Percentiles rank a stretch among this genome's conserved stretches.
Evolutionary conservation across 2,888 invertebrate species (phyloP).

Genomic region (Lapara coniferarum): DNA sequence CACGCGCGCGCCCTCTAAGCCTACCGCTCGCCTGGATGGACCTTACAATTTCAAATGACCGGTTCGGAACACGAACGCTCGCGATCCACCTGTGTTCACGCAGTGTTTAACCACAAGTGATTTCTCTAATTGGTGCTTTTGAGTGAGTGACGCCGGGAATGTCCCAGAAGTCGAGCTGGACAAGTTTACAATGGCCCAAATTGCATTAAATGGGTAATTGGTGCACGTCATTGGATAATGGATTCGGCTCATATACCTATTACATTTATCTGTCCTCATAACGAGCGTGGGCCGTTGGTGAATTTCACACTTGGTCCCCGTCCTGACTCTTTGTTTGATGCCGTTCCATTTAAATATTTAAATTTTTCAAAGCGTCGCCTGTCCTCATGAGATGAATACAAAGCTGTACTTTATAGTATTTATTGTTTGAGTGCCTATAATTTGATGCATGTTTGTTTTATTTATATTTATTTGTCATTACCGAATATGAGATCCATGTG

Average conservation of each 20-base stretch:
- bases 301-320: conserved; percentile 76
- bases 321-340: conserved; percentile 66
- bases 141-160: conserved; percentile 79
- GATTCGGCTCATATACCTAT: conserved; percentile 75
- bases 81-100: conserved; percentile 63
- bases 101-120: conserved; percentile 72
- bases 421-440: conserved; percentile 43
- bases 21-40: conserved; percentile 57
- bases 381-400: conserved; percentile 71
- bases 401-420: conserved; percentile 55
- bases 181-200: conserved; percentile 78
- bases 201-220: conserved; percentile 83
- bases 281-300: conserved; percentile 68
- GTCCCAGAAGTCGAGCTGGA: conserved; percentile 71
- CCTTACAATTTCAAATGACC: conserved; percentile 68
- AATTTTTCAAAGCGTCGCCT: conserved; percentile 69
- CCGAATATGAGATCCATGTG: conserved; percentile 3
- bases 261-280: conserved; percentile 67
- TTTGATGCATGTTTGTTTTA: conserved; percentile 39
- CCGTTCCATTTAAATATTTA: conserved; percentile 69
- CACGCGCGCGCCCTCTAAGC: conserved; percentile 75
- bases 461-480: conserved; percentile 30
- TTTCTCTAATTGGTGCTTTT: conserved; percentile 75
- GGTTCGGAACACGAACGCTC: conserved; percentile 62
- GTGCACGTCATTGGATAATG: conserved; percentile 83